Percentiles rank a stretch among this genome's conserved stretches.
Evolutionary conservation across 2,888 invertebrate genomes (phyloP).

Genomic region (Argynnis bischoffii): DNA sequence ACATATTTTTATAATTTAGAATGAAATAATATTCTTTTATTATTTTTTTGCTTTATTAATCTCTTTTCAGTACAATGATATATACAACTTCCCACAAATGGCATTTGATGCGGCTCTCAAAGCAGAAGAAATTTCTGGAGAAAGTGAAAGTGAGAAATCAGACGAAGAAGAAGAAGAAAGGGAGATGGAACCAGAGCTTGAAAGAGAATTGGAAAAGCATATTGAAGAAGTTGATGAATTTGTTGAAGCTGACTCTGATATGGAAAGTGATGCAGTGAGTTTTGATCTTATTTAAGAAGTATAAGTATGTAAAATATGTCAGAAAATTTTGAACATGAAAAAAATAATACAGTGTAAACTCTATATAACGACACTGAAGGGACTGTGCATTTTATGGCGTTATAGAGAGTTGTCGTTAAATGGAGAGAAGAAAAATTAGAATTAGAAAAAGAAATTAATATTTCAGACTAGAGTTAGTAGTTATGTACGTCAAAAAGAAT

Average conservation of each 20-base stretch:
- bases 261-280: conserved; percentile 74
- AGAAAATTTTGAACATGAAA: not conserved
- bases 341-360: too few species aligned
- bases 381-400: too few species aligned
- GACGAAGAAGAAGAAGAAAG: conserved; percentile 83
- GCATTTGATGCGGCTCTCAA: conserved; percentile 97
- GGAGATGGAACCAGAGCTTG: conserved; percentile 84
- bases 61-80: conserved; percentile 93
- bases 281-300: conserved; percentile 6
- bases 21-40: not conserved
- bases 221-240: conserved; percentile 84
- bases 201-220: conserved; percentile 84
- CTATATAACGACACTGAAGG: too few species aligned
- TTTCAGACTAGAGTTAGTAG: too few species aligned
- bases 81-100: conserved; percentile 98
- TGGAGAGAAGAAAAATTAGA: too few species aligned
- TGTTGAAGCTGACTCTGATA: conserved; percentile 88
- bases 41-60: not conserved
- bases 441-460: too few species aligned
- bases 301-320: not conserved
- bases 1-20: not conserved
- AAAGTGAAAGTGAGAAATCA: conserved; percentile 85
- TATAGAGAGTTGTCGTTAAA: too few species aligned
- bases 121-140: conserved; percentile 90
- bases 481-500: too few species aligned